These are phyloP conservation scores for Acropternis orthonyx DNA, from an alignment of 2,797 vertebrate species.

Conservation along the genomic window DNA sequence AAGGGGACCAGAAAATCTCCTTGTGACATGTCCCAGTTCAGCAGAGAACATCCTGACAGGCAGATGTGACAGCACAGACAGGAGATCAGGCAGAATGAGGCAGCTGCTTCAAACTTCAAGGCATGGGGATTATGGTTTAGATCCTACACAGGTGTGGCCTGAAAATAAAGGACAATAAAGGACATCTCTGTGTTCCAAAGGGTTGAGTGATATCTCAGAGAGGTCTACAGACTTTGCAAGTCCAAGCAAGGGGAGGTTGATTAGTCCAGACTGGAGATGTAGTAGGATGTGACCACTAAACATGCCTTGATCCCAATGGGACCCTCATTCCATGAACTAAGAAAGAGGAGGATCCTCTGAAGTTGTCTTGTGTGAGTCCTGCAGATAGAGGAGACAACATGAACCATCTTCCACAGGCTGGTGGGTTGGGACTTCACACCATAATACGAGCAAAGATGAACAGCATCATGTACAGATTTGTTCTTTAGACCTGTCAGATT, in stretches of 20 bases:
- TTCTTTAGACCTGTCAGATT: background rate
- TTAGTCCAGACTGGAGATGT: background rate
- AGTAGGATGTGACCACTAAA: background rate
- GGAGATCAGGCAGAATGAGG: background rate
- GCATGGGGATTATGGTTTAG: background rate
- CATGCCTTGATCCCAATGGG: rapidly evolving
- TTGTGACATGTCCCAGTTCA: rapidly evolving
- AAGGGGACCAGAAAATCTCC: background rate
- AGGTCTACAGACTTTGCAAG: background rate
- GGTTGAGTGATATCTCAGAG: background rate
- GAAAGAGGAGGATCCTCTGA: background rate
- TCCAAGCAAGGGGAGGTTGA: background rate
- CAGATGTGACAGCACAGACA: background rate
- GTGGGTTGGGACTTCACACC: background rate
- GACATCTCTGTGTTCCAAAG: background rate
- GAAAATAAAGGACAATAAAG: background rate
- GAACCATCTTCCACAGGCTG: background rate
- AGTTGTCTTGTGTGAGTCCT: background rate
- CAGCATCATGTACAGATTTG: background rate
- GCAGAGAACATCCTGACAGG: background rate
- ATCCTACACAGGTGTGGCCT: background rate
- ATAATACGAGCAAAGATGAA: background rate
- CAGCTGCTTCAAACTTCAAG: background rate
- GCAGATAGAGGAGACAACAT: background rate
- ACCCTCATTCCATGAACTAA: background rate